Conservation (phyloP, 2,113 vertebrate genomes). For the Diglossa brunneiventris region DNA sequence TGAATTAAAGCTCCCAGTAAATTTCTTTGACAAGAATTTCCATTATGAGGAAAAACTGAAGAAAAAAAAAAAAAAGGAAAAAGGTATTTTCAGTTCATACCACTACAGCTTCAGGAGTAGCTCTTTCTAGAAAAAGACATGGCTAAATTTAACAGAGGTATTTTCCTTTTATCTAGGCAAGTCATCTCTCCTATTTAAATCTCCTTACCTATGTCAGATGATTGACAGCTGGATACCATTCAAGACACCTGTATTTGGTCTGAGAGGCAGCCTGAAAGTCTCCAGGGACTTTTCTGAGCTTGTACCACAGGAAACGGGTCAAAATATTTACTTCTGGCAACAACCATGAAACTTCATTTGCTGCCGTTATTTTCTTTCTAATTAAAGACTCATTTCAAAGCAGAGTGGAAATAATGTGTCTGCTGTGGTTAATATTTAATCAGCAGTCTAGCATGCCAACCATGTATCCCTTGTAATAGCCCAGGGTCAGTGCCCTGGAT, state of each 20-base stretch:
- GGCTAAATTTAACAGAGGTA: background rate
- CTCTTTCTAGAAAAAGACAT: background rate
- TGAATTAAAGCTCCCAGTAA: background rate
- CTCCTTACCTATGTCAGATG: background rate
- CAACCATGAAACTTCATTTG: conserved; percentile 55
- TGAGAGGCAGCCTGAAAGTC: conserved; percentile 25
- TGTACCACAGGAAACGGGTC: conserved; percentile 37
- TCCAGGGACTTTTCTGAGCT: conserved; percentile 20
- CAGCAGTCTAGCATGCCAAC: background rate
- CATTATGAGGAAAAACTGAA: background rate
- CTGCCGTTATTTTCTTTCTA: conserved; percentile 50
- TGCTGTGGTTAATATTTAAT: conserved; percentile 64
- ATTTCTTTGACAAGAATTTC: conserved; percentile 11
- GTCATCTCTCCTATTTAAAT: background rate
- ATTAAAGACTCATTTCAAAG: conserved; percentile 59
- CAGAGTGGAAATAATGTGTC: conserved; percentile 53
- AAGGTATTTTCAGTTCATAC: background rate
- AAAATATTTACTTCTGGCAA: conserved; percentile 64
- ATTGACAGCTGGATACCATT: background rate
- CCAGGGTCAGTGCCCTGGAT: background rate
- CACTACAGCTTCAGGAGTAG: background rate
- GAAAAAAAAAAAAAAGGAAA: background rate
- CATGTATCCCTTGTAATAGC: conserved; percentile 38
- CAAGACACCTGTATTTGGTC: background rate
- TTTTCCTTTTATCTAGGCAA: background rate